Evolutionary conservation across 2,113 vertebrate species (phyloP).

Genomic region (Brachyhypopomus occidentalis): DNA sequence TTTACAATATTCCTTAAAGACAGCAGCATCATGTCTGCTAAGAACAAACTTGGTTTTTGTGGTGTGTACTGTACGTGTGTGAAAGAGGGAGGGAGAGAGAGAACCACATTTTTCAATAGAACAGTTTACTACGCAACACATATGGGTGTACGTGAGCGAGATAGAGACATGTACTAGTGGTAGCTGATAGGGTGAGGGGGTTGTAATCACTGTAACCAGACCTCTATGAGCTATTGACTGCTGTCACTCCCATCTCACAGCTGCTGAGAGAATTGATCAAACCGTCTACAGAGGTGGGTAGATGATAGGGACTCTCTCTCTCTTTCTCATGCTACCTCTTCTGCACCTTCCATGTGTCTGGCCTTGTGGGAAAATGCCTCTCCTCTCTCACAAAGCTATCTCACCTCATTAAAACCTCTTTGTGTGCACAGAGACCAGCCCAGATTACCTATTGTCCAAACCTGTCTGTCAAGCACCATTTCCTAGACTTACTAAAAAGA

Average conservation of each 20-base stretch:
- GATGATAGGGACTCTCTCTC: not conserved
- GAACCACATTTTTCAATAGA: no score
- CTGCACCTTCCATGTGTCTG: not conserved
- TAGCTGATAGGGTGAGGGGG: no score
- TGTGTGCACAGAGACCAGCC: conserved; percentile 16
- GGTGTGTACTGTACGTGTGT: conserved; percentile 12
- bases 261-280: conserved; percentile 2
- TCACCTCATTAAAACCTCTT: conserved; percentile 32
- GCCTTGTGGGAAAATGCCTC: not conserved
- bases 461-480: conserved; percentile 18
- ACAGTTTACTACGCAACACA: no score
- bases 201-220: conserved; percentile 4
- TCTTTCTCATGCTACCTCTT: not conserved
- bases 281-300: not conserved
- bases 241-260: not conserved
- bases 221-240: conserved; percentile 12
- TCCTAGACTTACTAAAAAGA: conserved; percentile 6
- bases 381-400: not conserved
- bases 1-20: conserved; percentile 2
- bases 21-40: not conserved
- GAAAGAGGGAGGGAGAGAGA: not conserved
- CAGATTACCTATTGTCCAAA: conserved; percentile 42
- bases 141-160: no score
- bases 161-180: no score
- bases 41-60: not conserved